phyloP scores from a whole-genome alignment of 1,140 invertebrate species.

The Saccostrea cuccullata region DNA sequence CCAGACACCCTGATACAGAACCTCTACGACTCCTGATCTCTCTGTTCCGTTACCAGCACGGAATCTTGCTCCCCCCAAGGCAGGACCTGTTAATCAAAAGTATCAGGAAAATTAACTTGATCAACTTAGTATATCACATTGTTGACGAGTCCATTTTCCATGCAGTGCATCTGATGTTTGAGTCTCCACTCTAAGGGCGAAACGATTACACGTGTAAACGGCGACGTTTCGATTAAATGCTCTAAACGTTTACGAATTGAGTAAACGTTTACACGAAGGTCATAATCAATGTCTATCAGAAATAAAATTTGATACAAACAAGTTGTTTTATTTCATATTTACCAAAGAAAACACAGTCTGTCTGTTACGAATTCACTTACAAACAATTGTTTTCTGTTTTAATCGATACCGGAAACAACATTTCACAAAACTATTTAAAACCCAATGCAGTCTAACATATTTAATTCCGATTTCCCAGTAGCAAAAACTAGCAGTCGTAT shows the following conservation, averaged over 20 bases:
- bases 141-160: too few species aligned
- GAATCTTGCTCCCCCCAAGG: background rate
- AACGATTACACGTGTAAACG: slow-evolving; percentile 14
- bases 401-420: slow-evolving; percentile 2
- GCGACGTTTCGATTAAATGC: background rate
- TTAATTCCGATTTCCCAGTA: background rate
- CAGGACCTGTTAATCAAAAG: background rate
- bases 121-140: too few species aligned
- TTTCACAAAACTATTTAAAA: background rate
- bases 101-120: too few species aligned
- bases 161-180: too few species aligned
- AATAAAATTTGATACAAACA: slow-evolving; percentile 15
- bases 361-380: background rate
- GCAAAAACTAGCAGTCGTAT: background rate
- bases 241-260: slow-evolving; percentile 25
- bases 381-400: background rate
- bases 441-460: background rate
- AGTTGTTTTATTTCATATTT: background rate
- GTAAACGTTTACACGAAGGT: too few species aligned
- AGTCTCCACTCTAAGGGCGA: background rate
- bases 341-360: background rate
- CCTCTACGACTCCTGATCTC: background rate
- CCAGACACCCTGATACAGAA: background rate
- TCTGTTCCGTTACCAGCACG: background rate
- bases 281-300: slow-evolving; percentile 1